Evolutionary conservation across 2,113 vertebrate species (phyloP), one percentile per base, ranked within the genome.

Genomic region (Argyrosomus japonicus): DNA sequence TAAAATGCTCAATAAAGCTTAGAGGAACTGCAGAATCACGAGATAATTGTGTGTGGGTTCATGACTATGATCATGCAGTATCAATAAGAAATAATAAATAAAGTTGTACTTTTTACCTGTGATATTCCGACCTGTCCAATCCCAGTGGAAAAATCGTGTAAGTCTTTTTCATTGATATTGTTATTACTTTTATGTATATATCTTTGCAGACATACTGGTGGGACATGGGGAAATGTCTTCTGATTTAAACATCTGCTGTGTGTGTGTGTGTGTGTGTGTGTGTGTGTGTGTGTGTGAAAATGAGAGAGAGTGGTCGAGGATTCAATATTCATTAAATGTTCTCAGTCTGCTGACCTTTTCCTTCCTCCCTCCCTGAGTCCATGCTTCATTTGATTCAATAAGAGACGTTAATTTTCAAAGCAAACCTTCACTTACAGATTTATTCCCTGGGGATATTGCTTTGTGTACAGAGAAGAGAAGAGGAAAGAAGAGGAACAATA

Each of bases 361-460:
- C 74, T 75, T 65, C 75, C 51, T 69, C 61, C 75, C 68, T 89
- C 75, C 29, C 68, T 0, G 81, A 90, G 70, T 77, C 87, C 81
- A 85, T 82, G 87, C 84, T 87, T 88, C 83, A 90, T 91, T 91
- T 91, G 86, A 93, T 93, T 92, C 89, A 93, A 93, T 91, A 89
- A 91, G 51, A 90, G 77, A 88, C 23, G 78, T 75, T 87, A 72
- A 89, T 91, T 92, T 85, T 79, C 86, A 91, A 92, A 91, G 87
- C 77, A 91, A 92, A 88, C 79, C 79, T 80, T 71, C 29, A 53
- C 89, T 87, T 85, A 77, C 74, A 87, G 68, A 85, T 89, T 75
- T 84, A 85, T 87, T 86, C 88, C 86, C 78, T 68, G n/a, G 32
- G 65, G 88, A 32, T 51, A 76, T 54, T 75, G 74, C 81, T 91